Evolutionary conservation across 1,140 invertebrate species (phyloP), one percentile per base, ranked within the genome.

Genomic region (Hyles euphorbiae): DNA sequence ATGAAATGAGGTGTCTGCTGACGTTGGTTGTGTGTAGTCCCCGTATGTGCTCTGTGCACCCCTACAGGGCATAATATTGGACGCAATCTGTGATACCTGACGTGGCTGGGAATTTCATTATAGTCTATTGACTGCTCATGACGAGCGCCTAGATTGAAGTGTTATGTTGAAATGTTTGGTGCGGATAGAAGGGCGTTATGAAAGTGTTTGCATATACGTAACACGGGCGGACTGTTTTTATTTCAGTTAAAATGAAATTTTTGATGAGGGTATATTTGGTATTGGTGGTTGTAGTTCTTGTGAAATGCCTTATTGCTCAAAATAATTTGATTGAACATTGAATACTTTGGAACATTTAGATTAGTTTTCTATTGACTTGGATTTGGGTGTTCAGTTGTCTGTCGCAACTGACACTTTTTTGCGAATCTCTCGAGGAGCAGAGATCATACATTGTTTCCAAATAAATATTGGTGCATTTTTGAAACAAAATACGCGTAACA

Each of bases 31-130:
- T 50, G 43, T 56, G 45, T 56, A 48, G 49, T 76, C 66, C 69
- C 53, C 64, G 62, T 72, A 66, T 68, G 60, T 68, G 65, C 63
- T 73, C 65, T 56, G 61, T 74, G 67, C 71, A 74, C 62, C 72
- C 74, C 78, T 79, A 58, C 68, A 72, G 74, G 80, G 72, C 74
- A 77, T 81, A 83, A 77, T 81, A 83, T 81, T 80, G 78, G 76
- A 81, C 69, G 74, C 79, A 82, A 83, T 82, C 83, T 85, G 71
- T 72, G 73, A 81, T 81, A 82, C 74, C 78, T 84, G 79, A 76
- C 74, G 65, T 74, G 74, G 72, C 65, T 65, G 68, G 64, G 74
- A 78, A 84, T 84, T 83, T 79, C 74, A 82, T 84, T 84, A 84
- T 70, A 69, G 68, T 70, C 67, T 72, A 81, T 80, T 77, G 71